phyloP scores from a whole-genome alignment of 2,797 vertebrate genomes.

The Odontamblyopus lacepedii region DNA sequence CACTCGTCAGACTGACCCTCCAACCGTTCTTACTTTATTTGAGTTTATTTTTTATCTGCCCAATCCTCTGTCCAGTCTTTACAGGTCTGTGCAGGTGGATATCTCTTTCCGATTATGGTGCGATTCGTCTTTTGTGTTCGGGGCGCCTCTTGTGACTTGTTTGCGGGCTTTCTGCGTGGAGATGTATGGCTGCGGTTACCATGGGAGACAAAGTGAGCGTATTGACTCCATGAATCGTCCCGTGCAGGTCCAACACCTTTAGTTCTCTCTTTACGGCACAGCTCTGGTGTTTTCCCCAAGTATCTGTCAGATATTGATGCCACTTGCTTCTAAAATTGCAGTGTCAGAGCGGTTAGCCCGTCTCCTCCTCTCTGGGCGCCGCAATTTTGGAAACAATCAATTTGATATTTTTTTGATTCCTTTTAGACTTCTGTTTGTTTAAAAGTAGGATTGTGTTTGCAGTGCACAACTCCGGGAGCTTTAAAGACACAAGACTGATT shows the following conservation, averaged over 20 bases:
- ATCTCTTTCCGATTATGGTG: conserved; percentile 24
- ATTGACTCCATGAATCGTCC: conserved; percentile 58
- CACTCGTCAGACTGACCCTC: not conserved
- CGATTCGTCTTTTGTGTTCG: conserved; percentile 23
- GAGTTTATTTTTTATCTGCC: conserved; percentile 20
- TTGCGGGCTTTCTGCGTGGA: conserved; percentile 14
- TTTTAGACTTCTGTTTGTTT: too few species aligned
- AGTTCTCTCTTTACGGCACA: conserved; percentile 28
- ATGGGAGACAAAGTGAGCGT: conserved; percentile 52
- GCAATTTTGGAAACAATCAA: too few species aligned
- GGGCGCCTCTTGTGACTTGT: conserved; percentile 14
- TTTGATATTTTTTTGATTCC: too few species aligned
- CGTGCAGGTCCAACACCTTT: conserved; percentile 24
- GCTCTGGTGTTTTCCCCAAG: conserved; percentile 15
- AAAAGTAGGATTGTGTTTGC: too few species aligned
- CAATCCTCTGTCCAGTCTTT: not conserved
- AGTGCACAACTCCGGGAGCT: too few species aligned
- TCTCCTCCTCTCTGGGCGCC: too few species aligned
- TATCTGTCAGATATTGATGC: conserved; percentile 24
- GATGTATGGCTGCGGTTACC: conserved; percentile 50
- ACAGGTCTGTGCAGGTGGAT: conserved; percentile 17
- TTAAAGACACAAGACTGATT: too few species aligned
- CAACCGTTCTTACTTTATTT: conserved; percentile 11
- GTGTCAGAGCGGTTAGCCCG: not conserved
- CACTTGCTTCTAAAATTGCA: not conserved